phyloP scores from a whole-genome alignment of 2,113 vertebrate species.

The Gallinago undulata region DNA sequence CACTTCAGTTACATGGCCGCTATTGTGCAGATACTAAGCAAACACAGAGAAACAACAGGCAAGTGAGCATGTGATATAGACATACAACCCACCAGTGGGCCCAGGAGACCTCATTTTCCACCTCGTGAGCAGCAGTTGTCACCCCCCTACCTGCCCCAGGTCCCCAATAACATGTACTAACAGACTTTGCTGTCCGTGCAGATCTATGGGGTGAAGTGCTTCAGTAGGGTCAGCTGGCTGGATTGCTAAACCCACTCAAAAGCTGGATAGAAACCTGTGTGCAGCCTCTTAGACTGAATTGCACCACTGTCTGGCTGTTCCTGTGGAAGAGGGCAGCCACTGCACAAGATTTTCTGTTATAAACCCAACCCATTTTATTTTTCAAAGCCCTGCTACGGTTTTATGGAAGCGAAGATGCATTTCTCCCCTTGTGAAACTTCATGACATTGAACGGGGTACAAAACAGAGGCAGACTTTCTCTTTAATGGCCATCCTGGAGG shows the following conservation, averaged over 20 bases:
- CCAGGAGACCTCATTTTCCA: neutral
- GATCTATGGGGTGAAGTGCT: neutral
- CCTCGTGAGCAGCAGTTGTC: neutral
- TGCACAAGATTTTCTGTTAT: neutral
- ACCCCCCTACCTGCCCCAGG: neutral
- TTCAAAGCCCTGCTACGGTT: neutral
- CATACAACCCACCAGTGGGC: neutral
- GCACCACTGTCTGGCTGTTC: neutral
- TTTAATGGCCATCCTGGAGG: neutral
- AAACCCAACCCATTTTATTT: neutral
- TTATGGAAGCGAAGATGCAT: neutral
- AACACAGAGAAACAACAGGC: neutral
- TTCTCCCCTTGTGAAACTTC: neutral
- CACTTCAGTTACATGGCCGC: neutral
- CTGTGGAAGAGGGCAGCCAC: neutral
- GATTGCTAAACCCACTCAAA: neutral
- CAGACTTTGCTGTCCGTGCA: neutral
- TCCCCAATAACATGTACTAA: neutral
- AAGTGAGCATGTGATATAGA: neutral
- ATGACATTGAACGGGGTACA: neutral
- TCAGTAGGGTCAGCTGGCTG: neutral
- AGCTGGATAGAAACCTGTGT: neutral
- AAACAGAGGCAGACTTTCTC: neutral
- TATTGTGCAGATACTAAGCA: neutral
- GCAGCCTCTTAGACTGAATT: neutral